These are phyloP conservation scores for Melipona bicolor DNA, from an alignment of 2,888 invertebrate genomes.

Conservation along the genomic window DNA sequence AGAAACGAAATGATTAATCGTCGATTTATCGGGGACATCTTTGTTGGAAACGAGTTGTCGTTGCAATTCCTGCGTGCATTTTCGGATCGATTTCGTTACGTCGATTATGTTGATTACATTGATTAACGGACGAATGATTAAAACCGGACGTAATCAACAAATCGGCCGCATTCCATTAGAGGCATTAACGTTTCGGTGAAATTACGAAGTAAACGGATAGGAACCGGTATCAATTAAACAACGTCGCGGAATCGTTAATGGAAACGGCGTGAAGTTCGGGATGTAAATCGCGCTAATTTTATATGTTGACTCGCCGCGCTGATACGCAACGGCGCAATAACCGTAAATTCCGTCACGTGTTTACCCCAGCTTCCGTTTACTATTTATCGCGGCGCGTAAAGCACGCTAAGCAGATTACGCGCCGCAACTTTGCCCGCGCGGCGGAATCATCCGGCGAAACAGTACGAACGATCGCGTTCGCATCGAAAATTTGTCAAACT, in stretches of 20 bases:
- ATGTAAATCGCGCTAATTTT: constrained; percentile 49
- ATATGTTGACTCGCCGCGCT: constrained; percentile 33
- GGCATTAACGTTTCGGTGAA: constrained; percentile 19
- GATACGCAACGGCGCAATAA: constrained; percentile 44
- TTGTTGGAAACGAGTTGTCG: no score
- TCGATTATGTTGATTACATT: neutral
- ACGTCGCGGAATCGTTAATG: constrained; percentile 33
- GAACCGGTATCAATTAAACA: constrained; percentile 12
- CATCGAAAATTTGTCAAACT: constrained; percentile 8
- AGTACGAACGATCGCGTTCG: neutral
- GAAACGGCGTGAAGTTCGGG: constrained; percentile 35
- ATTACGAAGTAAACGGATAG: constrained; percentile 14
- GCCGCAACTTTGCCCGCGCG: constrained; percentile 26
- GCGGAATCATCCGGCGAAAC: neutral
- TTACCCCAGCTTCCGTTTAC: constrained; percentile 27
- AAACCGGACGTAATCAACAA: constrained; percentile 16
- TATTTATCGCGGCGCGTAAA: constrained; percentile 54
- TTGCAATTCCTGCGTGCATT: no score
- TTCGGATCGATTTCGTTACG: neutral
- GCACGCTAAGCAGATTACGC: constrained; percentile 51
- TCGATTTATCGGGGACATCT: no score
- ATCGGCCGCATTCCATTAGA: constrained; percentile 13
- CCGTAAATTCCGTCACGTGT: constrained; percentile 39
- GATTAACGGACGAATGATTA: neutral
- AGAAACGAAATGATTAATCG: neutral